phyloP scores from a whole-genome alignment of 2,888 invertebrate genomes.

The Disparrhopalites patrizii region DNA sequence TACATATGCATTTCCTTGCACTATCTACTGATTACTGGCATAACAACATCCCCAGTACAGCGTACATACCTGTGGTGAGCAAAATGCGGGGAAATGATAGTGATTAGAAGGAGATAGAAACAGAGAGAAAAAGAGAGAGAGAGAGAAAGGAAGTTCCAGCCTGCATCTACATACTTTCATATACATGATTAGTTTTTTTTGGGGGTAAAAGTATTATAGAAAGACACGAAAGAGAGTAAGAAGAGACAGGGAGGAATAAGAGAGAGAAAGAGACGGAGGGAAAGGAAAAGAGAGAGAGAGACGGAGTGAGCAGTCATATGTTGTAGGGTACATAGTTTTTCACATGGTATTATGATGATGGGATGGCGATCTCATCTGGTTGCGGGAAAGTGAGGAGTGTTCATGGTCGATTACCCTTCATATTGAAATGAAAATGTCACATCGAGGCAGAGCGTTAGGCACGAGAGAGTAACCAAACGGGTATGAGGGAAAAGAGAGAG shows the following conservation, averaged over 20 bases:
- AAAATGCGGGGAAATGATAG: conserved; percentile 9
- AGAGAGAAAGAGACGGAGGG: not conserved
- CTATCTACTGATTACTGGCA: too few species aligned
- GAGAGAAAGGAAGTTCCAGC: too few species aligned
- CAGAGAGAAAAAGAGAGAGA: too few species aligned
- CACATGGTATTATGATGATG: conserved; percentile 25
- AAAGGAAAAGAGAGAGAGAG: conserved; percentile 12
- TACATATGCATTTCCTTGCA: too few species aligned
- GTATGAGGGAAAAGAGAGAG: conserved; percentile 17
- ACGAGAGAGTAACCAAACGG: conserved; percentile 32
- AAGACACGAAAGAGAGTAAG: too few species aligned
- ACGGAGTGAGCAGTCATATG: conserved; percentile 28
- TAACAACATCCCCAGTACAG: too few species aligned
- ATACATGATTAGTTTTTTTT: too few species aligned
- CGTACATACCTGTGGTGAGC: too few species aligned
- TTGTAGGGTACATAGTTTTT: not conserved
- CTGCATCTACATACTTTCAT: too few species aligned
- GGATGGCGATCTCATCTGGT: conserved; percentile 29
- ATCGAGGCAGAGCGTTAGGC: conserved; percentile 38
- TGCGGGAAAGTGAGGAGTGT: conserved; percentile 34
- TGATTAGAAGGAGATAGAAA: too few species aligned
- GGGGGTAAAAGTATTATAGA: too few species aligned
- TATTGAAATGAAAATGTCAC: conserved; percentile 49
- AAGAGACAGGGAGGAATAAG: too few species aligned
- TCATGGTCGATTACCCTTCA: conserved; percentile 48